Base-by-base conservation (phyloP, 2,113 vertebrate species). In the Antennarius striatus region DNA sequence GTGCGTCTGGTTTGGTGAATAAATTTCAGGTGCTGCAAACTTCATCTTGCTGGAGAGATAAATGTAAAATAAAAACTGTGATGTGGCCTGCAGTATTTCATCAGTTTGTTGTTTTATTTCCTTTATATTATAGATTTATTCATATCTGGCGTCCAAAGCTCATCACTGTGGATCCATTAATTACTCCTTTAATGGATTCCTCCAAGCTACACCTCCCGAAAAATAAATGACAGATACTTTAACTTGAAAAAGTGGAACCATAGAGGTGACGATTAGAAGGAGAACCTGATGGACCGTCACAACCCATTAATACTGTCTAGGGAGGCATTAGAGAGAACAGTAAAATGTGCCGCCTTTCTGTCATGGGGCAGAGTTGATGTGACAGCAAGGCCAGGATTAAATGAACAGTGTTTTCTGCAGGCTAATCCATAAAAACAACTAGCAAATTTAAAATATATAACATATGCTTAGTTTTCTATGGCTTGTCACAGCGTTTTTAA, bases 271-370 rank as follows among this genome's bases (percentile, higher is more conserved):
- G 72, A 77, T 64, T 81, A 80, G 79, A 82, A 72, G 70, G 70
- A 86, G 66, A 80, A 83, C 71, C 66, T 56, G 69, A 85, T 81
- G 86, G 86, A 86, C 83, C 90, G 72, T 90, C 85, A 82, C 86
- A 86, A 85, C 68, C 83, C 77, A 88, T 92, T 93, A 91, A 91
- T 84, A 83, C 68, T 61, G 85, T 90, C 86, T 75, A 75, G 80
- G 71, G 76, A 77, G 51, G 83, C 77, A 91, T 91, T 78, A 90
- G 86, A 79, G 71, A 77, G 51, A 67, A 75, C 61, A 43, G 64
- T 66, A 69, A 67, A 81, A 58, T 73, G 69, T 67, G 74, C 52
- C 74, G 63, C 69, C 56, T 81, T 85, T 63, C 73, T 78, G 52
- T 78, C 70, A 71, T 56, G 71, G 57, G 64, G 80, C 58, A 69